phyloP scores from a whole-genome alignment of 2,888 invertebrate species.

The Pocota personata region DNA sequence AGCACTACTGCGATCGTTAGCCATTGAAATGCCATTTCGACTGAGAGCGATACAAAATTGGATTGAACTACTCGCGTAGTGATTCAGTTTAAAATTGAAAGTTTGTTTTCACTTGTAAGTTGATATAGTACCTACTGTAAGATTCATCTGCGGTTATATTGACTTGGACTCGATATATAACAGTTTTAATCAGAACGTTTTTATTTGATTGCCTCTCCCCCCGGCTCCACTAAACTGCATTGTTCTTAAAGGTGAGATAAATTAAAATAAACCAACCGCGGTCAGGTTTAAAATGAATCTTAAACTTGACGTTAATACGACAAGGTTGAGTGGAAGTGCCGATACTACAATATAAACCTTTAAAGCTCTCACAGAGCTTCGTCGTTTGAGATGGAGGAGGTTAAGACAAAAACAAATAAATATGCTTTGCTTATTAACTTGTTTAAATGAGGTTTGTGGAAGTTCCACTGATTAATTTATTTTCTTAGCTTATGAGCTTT shows the following conservation, averaged over 20 bases:
- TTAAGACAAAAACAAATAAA: not conserved
- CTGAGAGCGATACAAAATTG: slow-evolving; percentile 43
- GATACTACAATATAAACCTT: slow-evolving; percentile 9
- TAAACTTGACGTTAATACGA: not conserved
- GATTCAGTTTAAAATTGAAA: slow-evolving; percentile 43
- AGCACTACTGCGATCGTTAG: slow-evolving; percentile 28
- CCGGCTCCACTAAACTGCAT: not conserved
- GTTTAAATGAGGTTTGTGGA: slow-evolving; percentile 5
- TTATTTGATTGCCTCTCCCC: not conserved
- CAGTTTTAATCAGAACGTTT: slow-evolving; percentile 37
- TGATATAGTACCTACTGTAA: slow-evolving; percentile 2
- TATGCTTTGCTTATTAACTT: not conserved
- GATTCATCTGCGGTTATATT: slow-evolving; percentile 35
- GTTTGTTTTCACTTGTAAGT: slow-evolving; percentile 23
- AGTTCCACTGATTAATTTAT: not conserved
- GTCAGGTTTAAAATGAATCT: slow-evolving; percentile 28
- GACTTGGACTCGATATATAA: slow-evolving; percentile 26
- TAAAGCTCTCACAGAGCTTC: slow-evolving; percentile 46
- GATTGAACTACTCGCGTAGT: slow-evolving; percentile 11
- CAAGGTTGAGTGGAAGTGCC: slow-evolving; percentile 26
- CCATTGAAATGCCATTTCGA: slow-evolving; percentile 61
- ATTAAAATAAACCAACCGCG: slow-evolving; percentile 17
- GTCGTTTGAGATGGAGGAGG: not conserved
- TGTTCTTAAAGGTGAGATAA: slow-evolving; percentile 20
- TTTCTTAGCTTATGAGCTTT: not conserved